Evolutionary conservation across 1,140 invertebrate genomes (phyloP).

Genomic region (Pseudobourletiella spinata): DNA sequence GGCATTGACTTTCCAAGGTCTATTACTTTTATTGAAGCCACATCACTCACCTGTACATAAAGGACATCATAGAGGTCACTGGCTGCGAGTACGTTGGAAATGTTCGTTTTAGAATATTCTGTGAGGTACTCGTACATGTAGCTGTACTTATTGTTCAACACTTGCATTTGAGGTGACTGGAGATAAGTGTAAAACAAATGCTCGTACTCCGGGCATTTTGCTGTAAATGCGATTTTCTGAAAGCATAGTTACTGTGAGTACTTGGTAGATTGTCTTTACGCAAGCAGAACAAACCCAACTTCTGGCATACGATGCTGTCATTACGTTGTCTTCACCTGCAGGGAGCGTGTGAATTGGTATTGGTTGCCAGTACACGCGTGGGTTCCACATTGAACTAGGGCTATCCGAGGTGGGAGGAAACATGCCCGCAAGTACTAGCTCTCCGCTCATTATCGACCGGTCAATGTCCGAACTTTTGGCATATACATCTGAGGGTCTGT

Average conservation of each 20-base stretch:
- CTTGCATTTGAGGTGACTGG: neutral
- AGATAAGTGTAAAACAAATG: neutral
- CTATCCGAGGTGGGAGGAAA: neutral
- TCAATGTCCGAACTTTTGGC: slow-evolving; percentile 74
- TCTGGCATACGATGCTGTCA: too few relatives aligned
- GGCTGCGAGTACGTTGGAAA: neutral
- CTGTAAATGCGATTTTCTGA: neutral
- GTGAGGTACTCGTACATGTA: slow-evolving; percentile 4
- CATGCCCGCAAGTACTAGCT: neutral
- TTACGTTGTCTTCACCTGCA: slow-evolving; percentile 54
- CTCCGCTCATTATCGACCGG: slow-evolving; percentile 79
- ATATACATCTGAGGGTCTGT: slow-evolving; percentile 52
- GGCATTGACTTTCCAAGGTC: too few relatives aligned
- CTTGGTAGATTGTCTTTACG: neutral
- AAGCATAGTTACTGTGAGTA: neutral
- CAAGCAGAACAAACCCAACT: too few relatives aligned
- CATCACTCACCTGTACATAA: slow-evolving; percentile 14
- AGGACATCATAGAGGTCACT: slow-evolving; percentile 10
- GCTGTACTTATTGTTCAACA: neutral
- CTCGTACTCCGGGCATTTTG: neutral
- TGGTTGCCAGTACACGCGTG: slow-evolving; percentile 69
- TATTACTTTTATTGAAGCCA: too few relatives aligned
- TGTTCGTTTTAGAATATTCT: neutral
- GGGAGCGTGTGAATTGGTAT: slow-evolving; percentile 75
- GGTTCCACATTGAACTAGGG: slow-evolving; percentile 50